Base-by-base conservation (phyloP, 2,888 invertebrate genomes). In the Rhingia campestris region DNA sequence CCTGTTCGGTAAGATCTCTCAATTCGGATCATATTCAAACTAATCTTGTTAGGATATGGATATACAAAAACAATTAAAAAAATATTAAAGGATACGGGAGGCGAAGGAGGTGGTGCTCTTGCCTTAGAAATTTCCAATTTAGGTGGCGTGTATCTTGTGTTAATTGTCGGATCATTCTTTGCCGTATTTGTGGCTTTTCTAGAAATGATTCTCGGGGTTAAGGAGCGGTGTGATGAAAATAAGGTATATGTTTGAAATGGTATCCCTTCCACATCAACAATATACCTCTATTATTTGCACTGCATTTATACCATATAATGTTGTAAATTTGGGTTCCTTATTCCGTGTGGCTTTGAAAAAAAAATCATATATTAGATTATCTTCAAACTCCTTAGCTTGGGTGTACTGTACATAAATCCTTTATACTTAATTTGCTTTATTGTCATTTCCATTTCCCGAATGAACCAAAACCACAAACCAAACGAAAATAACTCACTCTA, bases 131-230 rank as follows among this genome's bases (percentile, higher is more conserved):
- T 96, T 87, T 93, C 93, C 87, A 95, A 95, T 90, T 93, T 94
- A 61, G 94, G 94, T 66, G 94, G 94, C 77, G 94, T 94, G n/a
- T 94, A 94, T 87, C 92, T 94, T 56, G 94, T 94, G 41, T 90
- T 94, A 45, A 91, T 93, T 9, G 92, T 91, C 67, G 94, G 94
- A 30, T 89, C 90, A 75, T 85, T 88, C 74, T 89, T 91, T 9
- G 91, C 90, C 59, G 86, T 91, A n/a, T 87, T 91, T 45, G 89
- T 91, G 5, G 88, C 90, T 33, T 59, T 90, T 76, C 87, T 90
- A 64, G 91, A 91, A 87, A 88, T 91, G 90, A 39, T 91, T 58
- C 75, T 90, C 72, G 91, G 89, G 54, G 89, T 91, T n/a, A 90
- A 89, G 87, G 88, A 89, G 61, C 89, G 90, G 79, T 89, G 90